These are phyloP conservation scores for Syngnathus floridae DNA, from an alignment of 2,113 vertebrate species.

Conservation along the genomic window DNA sequence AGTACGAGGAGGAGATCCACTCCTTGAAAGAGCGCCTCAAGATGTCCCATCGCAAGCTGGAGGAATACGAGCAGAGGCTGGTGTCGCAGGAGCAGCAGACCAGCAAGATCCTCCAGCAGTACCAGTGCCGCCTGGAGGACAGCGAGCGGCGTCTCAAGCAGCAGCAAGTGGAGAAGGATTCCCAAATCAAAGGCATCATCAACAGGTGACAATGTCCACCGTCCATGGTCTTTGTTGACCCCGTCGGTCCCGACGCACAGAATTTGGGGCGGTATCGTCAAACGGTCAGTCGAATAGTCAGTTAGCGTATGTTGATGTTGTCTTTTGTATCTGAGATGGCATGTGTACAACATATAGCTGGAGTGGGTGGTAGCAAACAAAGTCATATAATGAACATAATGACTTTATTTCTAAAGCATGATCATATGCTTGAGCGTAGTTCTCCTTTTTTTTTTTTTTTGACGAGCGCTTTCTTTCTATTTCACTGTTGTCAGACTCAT, in stretches of 20 bases:
- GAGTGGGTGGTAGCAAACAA: conserved; percentile 32
- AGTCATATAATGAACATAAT: conserved; percentile 33
- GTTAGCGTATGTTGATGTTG: background rate
- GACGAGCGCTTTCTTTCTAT: conserved; percentile 63
- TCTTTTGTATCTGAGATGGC: background rate
- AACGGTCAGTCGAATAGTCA: no score
- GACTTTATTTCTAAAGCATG: background rate
- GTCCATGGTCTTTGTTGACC: background rate
- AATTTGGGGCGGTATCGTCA: background rate
- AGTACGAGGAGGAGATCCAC: conserved; percentile 94
- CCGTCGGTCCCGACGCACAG: background rate
- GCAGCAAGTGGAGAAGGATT: conserved; percentile 92
- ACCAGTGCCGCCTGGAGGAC: conserved; percentile 90
- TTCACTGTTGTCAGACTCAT: conserved; percentile 73
- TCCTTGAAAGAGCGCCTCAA: conserved; percentile 87
- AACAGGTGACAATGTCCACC: conserved; percentile 74
- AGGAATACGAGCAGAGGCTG: conserved; percentile 88
- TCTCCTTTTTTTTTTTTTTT: conserved; percentile 45
- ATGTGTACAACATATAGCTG: conserved; percentile 4
- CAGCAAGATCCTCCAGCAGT: conserved; percentile 88
- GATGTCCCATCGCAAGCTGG: conserved; percentile 95
- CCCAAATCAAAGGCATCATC: conserved; percentile 96
- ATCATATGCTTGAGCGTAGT: conserved; percentile 27
- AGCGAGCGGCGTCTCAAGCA: conserved; percentile 86
- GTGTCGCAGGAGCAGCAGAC: conserved; percentile 88